These are phyloP conservation scores for Andrena praecox DNA, from an alignment of 2,888 invertebrate genomes.

Conservation along the genomic window DNA sequence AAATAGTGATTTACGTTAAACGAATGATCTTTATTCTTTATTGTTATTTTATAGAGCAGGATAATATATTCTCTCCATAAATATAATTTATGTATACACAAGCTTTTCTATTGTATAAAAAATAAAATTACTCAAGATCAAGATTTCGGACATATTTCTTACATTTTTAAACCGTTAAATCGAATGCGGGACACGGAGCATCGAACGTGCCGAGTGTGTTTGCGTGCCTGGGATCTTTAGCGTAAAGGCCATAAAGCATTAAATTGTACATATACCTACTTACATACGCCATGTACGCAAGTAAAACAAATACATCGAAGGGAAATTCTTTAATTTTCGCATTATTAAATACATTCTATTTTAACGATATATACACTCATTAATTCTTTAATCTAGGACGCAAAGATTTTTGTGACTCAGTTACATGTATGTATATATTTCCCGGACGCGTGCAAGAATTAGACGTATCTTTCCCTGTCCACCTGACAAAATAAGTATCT, in stretches of 20 bases:
- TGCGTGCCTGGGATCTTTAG: not conserved
- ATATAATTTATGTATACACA: conserved; percentile 56
- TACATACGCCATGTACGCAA: conserved; percentile 10
- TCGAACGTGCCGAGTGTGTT: not conserved
- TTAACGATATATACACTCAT: conserved; percentile 82
- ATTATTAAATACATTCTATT: conserved; percentile 81
- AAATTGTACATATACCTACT: conserved; percentile 1
- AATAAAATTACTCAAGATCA: conserved; percentile 46
- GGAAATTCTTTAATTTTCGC: conserved; percentile 61
- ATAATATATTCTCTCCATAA: conserved; percentile 39
- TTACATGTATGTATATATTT: conserved; percentile 37
- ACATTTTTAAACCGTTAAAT: conserved; percentile 7
- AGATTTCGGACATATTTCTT: conserved; percentile 13
- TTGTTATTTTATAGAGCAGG: conserved; percentile 41
- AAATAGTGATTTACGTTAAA: conserved; percentile 47
- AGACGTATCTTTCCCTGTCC: conserved; percentile 38
- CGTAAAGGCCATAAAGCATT: not conserved
- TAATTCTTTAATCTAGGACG: conserved; percentile 77
- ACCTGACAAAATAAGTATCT: conserved; percentile 30
- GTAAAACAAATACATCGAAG: conserved; percentile 47
- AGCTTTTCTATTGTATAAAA: conserved; percentile 47
- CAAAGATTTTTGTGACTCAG: conserved; percentile 70
- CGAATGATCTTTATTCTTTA: conserved; percentile 48
- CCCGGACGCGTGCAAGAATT: conserved; percentile 46
- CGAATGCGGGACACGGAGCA: not conserved